These are phyloP conservation scores for Penaeus japonicus DNA, from an alignment of 1,140 invertebrate genomes.

Conservation along the genomic window DNA sequence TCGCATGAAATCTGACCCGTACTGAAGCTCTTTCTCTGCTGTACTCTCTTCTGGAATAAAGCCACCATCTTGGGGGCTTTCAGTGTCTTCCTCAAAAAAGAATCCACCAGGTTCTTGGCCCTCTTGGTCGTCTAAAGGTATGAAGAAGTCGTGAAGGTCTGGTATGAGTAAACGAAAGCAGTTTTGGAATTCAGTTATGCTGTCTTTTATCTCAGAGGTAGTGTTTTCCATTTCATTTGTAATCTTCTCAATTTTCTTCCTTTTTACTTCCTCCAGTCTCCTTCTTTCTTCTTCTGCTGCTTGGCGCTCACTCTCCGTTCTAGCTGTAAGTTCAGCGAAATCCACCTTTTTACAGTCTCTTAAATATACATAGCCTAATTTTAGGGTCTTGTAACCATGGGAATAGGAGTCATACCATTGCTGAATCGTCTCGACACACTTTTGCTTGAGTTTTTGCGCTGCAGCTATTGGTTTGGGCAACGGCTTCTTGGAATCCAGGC, in stretches of 20 bases:
- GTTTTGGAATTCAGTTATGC: constrained; percentile 47
- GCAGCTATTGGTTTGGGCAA: constrained; percentile 46
- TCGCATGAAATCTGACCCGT: constrained; percentile 53
- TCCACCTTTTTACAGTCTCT: constrained; percentile 54
- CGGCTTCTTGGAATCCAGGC: constrained; percentile 30
- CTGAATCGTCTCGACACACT: constrained; percentile 45
- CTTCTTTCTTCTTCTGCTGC: constrained; percentile 45
- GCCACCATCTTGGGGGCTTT: neutral
- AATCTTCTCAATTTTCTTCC: constrained; percentile 41
- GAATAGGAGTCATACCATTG: constrained; percentile 52
- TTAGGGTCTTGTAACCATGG: constrained; percentile 38
- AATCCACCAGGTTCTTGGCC: constrained; percentile 7
- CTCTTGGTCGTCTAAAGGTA: constrained; percentile 42
- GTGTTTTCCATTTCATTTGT: constrained; percentile 35
- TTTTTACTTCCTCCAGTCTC: constrained; percentile 49
- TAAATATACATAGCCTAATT: constrained; percentile 46
- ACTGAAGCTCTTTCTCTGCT: constrained; percentile 12
- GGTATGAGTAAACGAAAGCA: constrained; percentile 55
- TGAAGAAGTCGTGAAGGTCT: constrained; percentile 57
- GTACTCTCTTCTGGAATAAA: neutral
- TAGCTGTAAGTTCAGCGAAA: constrained; percentile 45
- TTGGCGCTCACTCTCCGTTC: constrained; percentile 45
- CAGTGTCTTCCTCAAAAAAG: neutral
- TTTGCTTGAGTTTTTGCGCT: constrained; percentile 46
- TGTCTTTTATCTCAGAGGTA: constrained; percentile 33